A percentile compares a stretch with the other conserved stretches of the same genome.
Evolutionary conservation across 2,113 vertebrate species (phyloP).

Genomic region (Dermatemys mawii): DNA sequence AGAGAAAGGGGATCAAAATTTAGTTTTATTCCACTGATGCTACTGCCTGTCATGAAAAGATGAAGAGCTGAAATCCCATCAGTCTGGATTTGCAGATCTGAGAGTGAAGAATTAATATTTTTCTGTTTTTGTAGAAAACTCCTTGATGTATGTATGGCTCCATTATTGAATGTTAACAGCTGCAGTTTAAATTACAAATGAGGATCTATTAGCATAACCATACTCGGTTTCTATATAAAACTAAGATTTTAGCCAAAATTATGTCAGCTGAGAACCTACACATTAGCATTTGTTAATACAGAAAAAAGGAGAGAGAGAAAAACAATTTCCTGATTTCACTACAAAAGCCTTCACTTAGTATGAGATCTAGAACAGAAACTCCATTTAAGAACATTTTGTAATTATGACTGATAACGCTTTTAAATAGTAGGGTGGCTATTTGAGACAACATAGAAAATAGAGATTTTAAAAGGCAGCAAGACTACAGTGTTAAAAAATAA

Average conservation of each 20-base stretch:
- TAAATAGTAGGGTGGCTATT: background rate
- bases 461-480: background rate
- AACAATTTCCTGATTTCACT: background rate
- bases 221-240: constrained; percentile 66
- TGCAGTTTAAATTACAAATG: constrained; percentile 69
- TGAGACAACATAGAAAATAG: background rate
- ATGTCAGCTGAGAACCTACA: constrained; percentile 49
- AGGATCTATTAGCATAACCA: constrained; percentile 66
- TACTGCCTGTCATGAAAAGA: constrained; percentile 71
- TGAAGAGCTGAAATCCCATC: constrained; percentile 73
- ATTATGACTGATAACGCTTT: background rate
- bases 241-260: constrained; percentile 50
- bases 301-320: constrained; percentile 14
- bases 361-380: background rate
- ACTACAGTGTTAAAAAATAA: background rate
- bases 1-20: constrained; percentile 69
- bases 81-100: constrained; percentile 74
- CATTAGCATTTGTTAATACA: constrained; percentile 48
- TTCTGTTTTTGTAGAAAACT: constrained; percentile 73
- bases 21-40: constrained; percentile 69
- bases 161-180: constrained; percentile 69
- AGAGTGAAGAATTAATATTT: constrained; percentile 75
- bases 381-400: background rate
- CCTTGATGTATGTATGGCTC: constrained; percentile 68
- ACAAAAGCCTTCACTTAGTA: background rate